Base-by-base conservation (phyloP, 1,140 invertebrate species). In the Artemia franciscana region DNA sequence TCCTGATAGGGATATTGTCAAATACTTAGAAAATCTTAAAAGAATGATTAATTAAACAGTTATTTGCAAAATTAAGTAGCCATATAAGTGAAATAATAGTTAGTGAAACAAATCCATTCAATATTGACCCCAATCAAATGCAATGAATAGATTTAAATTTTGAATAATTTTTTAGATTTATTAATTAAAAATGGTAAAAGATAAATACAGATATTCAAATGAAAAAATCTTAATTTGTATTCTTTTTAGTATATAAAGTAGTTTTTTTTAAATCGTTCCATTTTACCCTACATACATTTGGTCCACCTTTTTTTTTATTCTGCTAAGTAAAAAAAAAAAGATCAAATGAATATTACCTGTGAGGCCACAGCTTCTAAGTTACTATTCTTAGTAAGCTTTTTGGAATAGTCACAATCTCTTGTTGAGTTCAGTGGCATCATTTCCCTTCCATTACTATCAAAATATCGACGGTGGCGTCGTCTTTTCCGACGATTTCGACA, bases 301-400 rank as follows among this genome's bases (percentile, higher is more conserved):
- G 15, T 39, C 57, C 57, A 21, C 18, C 21, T 59, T 61, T 15
- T 28, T 24, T 7, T 63, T 24, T 1, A 62, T 25, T n/a, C n/a
- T n/a, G n/a, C n/a, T n/a, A n/a, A n/a, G 58, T 58, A 12, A 63
- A 1, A 39, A 51, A 24, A n/a, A 27, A 64, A 64, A 64, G 18
- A 23, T 2, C 25, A 24, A 24, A 62, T 24, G 15, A 5, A 15
- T 67, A 63, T 67, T 75, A 80, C 79, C 71, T 81, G 81, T 12
- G 39, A 51, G 2, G 39, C 39, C 68, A 81, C 84, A 5, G 88
- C 81, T 77, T 91, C 88, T 63, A 91, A 73, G 73, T 92, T 92
- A 71, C 86, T 90, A 66, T 92, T 76, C 73, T 92, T 92, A 1
- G 85, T 85, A 60, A 79, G 83, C 26, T 85, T 78, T 69, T 88